phyloP scores from a whole-genome alignment of 1,140 invertebrate genomes.

The Heliconius eleuchia region DNA sequence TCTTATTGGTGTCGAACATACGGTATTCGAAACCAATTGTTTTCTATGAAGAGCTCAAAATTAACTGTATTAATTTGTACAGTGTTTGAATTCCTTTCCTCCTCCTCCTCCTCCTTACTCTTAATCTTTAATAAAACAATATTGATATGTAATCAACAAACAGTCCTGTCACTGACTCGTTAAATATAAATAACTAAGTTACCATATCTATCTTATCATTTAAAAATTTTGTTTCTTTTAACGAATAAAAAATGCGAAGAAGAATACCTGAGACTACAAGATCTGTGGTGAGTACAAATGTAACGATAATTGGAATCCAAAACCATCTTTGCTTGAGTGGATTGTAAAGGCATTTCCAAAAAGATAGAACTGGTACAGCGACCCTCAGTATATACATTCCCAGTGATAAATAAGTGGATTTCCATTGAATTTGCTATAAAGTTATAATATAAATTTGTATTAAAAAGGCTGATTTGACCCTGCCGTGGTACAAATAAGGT shows the following conservation, averaged over 20 bases:
- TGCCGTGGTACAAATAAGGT: not conserved
- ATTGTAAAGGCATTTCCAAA: constrained; percentile 65
- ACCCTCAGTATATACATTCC: constrained; percentile 69
- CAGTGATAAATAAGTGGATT: constrained; percentile 66
- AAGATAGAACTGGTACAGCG: constrained; percentile 52
- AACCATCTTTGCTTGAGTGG: constrained; percentile 65
- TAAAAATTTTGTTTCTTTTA: not conserved
- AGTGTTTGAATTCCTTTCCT: too few relatives aligned
- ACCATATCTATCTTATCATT: not conserved
- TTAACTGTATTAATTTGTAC: too few relatives aligned
- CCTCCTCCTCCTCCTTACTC: too few relatives aligned
- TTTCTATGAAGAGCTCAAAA: too few relatives aligned
- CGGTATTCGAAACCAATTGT: too few relatives aligned
- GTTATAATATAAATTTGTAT: too few relatives aligned
- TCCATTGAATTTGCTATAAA: constrained; percentile 65
- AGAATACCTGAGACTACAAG: constrained; percentile 66
- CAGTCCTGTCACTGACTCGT: not conserved
- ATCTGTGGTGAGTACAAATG: constrained; percentile 64
- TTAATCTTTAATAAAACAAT: too few relatives aligned
- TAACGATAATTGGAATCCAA: constrained; percentile 68
- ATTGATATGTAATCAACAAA: too few relatives aligned
- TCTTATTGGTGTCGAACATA: too few relatives aligned
- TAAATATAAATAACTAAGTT: not conserved
- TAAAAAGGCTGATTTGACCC: not conserved
- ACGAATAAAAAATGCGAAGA: constrained; percentile 46